Conservation (phyloP, 2,797 vertebrate species). For the Sebastolobus altivelis region DNA sequence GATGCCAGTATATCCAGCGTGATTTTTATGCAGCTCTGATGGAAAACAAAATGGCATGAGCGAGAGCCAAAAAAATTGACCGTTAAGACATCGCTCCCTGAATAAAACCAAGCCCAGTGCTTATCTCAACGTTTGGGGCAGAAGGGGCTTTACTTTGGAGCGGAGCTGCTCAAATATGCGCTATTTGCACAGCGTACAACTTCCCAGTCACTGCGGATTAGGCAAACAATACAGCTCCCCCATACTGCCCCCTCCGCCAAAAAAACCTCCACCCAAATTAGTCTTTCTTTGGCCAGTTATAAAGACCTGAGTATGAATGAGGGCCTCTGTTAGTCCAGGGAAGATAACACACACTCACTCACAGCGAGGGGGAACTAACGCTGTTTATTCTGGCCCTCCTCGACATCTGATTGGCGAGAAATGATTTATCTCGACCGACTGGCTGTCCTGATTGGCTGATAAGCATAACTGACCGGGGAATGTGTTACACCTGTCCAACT, state of each 20-base stretch:
- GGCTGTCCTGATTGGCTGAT: constrained; percentile 53
- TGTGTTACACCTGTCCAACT: constrained; percentile 64
- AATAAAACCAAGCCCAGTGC: constrained; percentile 69
- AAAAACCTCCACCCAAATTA: constrained; percentile 83
- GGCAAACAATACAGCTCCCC: constrained; percentile 83
- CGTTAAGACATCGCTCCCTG: constrained; percentile 64
- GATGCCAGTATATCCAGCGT: not conserved
- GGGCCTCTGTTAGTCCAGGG: constrained; percentile 78
- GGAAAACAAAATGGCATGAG: constrained; percentile 50
- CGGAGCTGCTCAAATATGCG: constrained; percentile 83
- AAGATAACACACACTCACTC: constrained; percentile 81
- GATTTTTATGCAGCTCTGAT: constrained; percentile 35
- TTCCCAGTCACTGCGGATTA: constrained; percentile 86
- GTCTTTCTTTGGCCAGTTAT: constrained; percentile 84
- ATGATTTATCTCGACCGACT: constrained; percentile 54
- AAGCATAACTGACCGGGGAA: constrained; percentile 39
- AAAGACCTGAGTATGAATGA: constrained; percentile 84
- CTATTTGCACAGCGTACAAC: constrained; percentile 86
- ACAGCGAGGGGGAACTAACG: constrained; percentile 62
- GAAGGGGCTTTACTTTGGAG: constrained; percentile 79
- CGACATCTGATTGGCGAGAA: constrained; percentile 58
- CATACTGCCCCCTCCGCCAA: constrained; percentile 69
- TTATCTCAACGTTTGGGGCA: constrained; percentile 82
- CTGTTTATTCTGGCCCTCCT: constrained; percentile 52
- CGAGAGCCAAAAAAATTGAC: constrained; percentile 52